phyloP scores from a whole-genome alignment of 1,140 invertebrate species.

The Mylabris phalerata region DNA sequence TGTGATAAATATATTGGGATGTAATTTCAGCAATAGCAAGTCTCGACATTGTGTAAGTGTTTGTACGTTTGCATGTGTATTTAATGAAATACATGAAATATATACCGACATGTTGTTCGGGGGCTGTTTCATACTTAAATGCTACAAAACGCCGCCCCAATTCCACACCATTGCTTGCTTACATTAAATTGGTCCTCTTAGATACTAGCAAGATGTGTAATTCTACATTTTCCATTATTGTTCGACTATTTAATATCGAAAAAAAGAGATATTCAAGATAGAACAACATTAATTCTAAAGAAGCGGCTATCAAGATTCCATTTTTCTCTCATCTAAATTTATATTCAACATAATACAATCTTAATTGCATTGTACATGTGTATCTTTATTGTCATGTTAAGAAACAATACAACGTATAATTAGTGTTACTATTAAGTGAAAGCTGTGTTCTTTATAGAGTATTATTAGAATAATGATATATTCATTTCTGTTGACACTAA shows the following conservation, averaged over 20 bases:
- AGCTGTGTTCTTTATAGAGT: too few species aligned
- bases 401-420: too few species aligned
- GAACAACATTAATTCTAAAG: not conserved
- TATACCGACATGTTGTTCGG: slow-evolving; percentile 7
- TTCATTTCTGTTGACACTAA: too few species aligned
- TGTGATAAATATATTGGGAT: not conserved
- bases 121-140: slow-evolving; percentile 7
- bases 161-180: slow-evolving; percentile 5
- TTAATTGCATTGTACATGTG: too few species aligned
- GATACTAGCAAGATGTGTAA: not conserved
- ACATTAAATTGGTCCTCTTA: slow-evolving; percentile 8
- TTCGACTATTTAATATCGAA: not conserved
- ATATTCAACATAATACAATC: too few species aligned
- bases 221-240: not conserved
- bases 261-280: not conserved
- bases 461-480: too few species aligned
- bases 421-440: too few species aligned
- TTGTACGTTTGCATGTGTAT: not conserved
- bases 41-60: too few species aligned
- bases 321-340: too few species aligned
- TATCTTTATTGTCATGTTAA: too few species aligned
- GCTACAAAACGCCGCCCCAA: slow-evolving; percentile 5
- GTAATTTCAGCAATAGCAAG: not conserved
- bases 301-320: too few species aligned
- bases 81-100: slow-evolving; percentile 7